Evolutionary conservation across 2,797 vertebrate genomes (phyloP).

Genomic region (Notolabrus celidotus): DNA sequence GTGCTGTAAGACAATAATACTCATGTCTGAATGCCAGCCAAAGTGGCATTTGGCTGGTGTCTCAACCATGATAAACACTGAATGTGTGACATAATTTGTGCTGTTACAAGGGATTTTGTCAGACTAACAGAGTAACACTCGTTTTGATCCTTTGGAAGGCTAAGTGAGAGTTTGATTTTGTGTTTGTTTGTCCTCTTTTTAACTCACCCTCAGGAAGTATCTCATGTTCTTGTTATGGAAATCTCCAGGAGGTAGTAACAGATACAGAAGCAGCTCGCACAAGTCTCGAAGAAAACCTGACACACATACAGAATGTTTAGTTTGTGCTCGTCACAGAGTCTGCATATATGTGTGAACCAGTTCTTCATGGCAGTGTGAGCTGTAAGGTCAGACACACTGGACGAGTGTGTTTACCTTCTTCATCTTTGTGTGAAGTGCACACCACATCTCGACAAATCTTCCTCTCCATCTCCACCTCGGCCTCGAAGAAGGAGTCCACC

Average conservation of each 20-base stretch:
- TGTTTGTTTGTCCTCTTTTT: slow-evolving; percentile 10
- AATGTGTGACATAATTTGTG: slow-evolving; percentile 6
- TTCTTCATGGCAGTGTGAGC: not conserved
- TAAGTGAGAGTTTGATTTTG: not conserved
- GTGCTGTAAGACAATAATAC: slow-evolving; percentile 15
- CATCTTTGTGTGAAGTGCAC: slow-evolving; percentile 96
- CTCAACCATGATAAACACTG: not conserved
- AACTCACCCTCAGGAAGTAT: slow-evolving; percentile 97
- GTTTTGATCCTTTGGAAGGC: not conserved
- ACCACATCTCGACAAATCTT: slow-evolving; percentile 96
- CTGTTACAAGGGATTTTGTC: not conserved
- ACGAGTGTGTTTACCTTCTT: slow-evolving; percentile 89
- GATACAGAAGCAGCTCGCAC: slow-evolving; percentile 98
- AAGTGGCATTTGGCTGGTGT: not conserved
- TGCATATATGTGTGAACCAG: not conserved
- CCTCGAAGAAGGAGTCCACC: slow-evolving; percentile 97
- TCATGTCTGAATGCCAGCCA: slow-evolving; percentile 10
- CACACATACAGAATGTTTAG: slow-evolving; percentile 39
- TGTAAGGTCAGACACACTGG: not conserved
- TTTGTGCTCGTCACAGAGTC: not conserved
- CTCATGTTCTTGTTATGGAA: slow-evolving; percentile 99
- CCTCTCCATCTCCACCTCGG: slow-evolving; percentile 98
- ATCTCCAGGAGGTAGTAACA: slow-evolving; percentile 99
- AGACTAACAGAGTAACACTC: not conserved
- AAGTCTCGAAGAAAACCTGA: slow-evolving; percentile 97